A percentile compares a stretch with the other conserved stretches of the same genome.
Conservation (phyloP, 1,140 invertebrate genomes). For the Zophobas morio region DNA sequence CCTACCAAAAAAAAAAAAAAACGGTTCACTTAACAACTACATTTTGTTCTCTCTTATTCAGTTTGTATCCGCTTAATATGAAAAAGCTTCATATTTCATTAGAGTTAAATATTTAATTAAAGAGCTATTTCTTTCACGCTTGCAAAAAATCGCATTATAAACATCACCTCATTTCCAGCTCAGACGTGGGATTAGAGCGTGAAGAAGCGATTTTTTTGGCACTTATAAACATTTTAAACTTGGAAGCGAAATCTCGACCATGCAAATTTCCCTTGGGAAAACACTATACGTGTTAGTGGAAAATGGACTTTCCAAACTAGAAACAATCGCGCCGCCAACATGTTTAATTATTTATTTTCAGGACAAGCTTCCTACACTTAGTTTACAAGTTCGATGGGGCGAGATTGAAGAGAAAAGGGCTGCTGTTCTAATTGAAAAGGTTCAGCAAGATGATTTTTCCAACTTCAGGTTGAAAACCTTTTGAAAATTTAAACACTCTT, state of each 20-base stretch:
- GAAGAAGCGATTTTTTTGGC: slow-evolving; percentile 38
- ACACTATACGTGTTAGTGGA: slow-evolving; percentile 46
- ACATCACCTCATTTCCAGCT: slow-evolving; percentile 29
- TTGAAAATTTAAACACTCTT: slow-evolving; percentile 31
- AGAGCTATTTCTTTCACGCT: slow-evolving; percentile 3
- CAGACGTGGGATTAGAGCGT: slow-evolving; percentile 7
- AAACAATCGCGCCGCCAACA: slow-evolving; percentile 44
- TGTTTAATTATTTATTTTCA: slow-evolving; percentile 45
- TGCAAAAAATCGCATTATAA: slow-evolving; percentile 35
- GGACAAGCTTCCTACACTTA: slow-evolving; percentile 40
- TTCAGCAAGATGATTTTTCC: slow-evolving; percentile 35
- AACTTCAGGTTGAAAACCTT: slow-evolving; percentile 17
- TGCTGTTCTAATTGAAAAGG: slow-evolving; percentile 21
- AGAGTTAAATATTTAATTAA: slow-evolving; percentile 36
- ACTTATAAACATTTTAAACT: slow-evolving; percentile 48
- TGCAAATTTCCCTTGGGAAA: slow-evolving; percentile 44
- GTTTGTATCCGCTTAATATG: too few relatives aligned
- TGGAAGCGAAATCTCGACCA: slow-evolving; percentile 41
- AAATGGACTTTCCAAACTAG: slow-evolving; percentile 48
- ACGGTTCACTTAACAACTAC: too few relatives aligned
- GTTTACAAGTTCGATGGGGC: slow-evolving; percentile 37
- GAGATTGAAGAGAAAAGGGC: slow-evolving; percentile 15
- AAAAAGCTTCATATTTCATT: too few relatives aligned
- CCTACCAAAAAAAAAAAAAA: too few relatives aligned
- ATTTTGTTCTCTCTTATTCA: too few relatives aligned